These are phyloP conservation scores for Camponotus fellah DNA, from an alignment of 2,888 invertebrate species.

Conservation along the genomic window DNA sequence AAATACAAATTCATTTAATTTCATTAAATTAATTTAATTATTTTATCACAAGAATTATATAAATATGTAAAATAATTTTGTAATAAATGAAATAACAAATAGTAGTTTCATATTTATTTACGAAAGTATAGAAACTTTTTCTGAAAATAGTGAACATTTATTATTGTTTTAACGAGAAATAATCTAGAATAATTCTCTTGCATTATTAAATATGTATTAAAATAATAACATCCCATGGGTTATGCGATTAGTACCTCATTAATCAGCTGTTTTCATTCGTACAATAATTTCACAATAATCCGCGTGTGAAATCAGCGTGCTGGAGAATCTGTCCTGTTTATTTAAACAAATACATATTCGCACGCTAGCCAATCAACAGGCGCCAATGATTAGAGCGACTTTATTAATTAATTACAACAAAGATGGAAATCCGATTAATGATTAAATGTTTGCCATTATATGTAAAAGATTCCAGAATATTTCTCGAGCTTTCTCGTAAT, in stretches of 20 bases:
- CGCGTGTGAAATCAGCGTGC: constrained; percentile 71
- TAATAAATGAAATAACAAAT: constrained; percentile 8
- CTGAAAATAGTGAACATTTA: background rate
- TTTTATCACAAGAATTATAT: constrained; percentile 4
- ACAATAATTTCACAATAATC: constrained; percentile 73
- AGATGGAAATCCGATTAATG: background rate
- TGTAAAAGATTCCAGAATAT: background rate
- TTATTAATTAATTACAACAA: constrained; percentile 42
- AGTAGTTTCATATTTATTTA: constrained; percentile 9
- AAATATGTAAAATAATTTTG: background rate
- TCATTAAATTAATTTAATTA: constrained; percentile 25
- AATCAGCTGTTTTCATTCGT: constrained; percentile 74
- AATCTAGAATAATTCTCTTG: constrained; percentile 23
- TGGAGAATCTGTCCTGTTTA: constrained; percentile 57
- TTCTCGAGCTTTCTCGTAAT: constrained; percentile 8
- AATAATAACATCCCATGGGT: constrained; percentile 33
- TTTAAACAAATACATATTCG: constrained; percentile 43
- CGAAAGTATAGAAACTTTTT: background rate
- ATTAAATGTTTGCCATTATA: constrained; percentile 2
- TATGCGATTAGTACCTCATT: constrained; percentile 66
- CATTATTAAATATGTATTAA: constrained; percentile 30
- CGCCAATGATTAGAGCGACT: constrained; percentile 31
- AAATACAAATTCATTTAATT: constrained; percentile 12
- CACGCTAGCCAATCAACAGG: constrained; percentile 25
- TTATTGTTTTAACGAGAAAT: background rate